phyloP scores from a whole-genome alignment of 2,888 invertebrate genomes.

The Subacronicta megacephala region DNA sequence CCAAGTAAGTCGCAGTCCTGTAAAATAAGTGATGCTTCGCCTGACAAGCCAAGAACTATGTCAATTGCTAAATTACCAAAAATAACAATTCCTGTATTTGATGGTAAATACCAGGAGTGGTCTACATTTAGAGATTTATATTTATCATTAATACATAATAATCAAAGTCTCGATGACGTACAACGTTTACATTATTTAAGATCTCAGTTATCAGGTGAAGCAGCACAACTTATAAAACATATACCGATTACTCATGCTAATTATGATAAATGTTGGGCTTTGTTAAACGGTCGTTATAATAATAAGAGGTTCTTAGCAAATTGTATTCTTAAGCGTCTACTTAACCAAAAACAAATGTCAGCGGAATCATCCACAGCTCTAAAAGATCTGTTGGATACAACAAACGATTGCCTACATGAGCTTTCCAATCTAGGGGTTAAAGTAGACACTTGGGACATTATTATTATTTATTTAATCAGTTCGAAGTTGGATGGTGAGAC shows the following conservation, averaged over 20 bases:
- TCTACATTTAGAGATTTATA: too few relatives aligned
- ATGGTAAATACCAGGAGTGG: too few relatives aligned
- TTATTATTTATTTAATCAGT: not conserved
- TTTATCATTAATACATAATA: too few relatives aligned
- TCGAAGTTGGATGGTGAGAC: conserved; percentile 2
- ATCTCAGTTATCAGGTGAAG: conserved; percentile 1
- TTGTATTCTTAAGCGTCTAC: not conserved
- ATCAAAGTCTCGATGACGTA: too few relatives aligned
- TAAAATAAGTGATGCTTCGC: conserved; percentile 4
- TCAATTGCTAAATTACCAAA: not conserved
- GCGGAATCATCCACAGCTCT: not conserved
- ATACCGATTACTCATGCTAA: not conserved
- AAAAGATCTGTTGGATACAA: not conserved
- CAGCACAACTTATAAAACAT: not conserved
- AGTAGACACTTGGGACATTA: not conserved
- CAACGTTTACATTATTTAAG: not conserved
- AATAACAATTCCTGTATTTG: conserved; percentile 3
- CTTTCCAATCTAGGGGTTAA: not conserved
- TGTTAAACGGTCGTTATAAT: not conserved
- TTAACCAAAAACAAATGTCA: not conserved
- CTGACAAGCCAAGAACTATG: not conserved
- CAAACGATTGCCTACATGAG: not conserved
- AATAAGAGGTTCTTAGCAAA: not conserved
- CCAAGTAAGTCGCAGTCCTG: too few relatives aligned
- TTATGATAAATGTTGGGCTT: not conserved